Evolutionary conservation across 2,797 vertebrate species (phyloP), one percentile per base, ranked within the genome.

Genomic region (Sebastes itinus): DNA sequence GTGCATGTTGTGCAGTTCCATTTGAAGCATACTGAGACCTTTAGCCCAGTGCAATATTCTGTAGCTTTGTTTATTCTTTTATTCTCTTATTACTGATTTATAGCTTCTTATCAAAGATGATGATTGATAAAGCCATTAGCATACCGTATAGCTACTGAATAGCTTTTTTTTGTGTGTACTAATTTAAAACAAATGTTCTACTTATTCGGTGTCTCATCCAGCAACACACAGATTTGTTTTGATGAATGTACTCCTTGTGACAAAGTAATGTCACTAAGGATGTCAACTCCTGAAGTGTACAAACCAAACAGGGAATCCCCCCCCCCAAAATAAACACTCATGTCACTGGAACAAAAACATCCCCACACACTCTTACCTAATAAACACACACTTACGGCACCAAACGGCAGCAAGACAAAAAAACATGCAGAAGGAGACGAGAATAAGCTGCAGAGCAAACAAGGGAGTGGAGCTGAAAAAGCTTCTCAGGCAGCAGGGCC

Each of bases 391-490:
- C 82, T 81, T 60, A 42, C 65, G 87, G 20, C 87, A 88, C 75
- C 18, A 69, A 71, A 77, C 67, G 69, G 76, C 80, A 88, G 77
- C 30, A 30, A 89, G 59, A 87, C 87, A 82, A 83, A 83, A 83
- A 90, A 81, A 80, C 84, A 86, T n/a, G 74, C 83, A 86, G 81
- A 81, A 76, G 83, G 83, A 68, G 60, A 90, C 81, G 73, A 77
- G 82, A 86, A 80, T 90, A 89, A 94, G 91, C 93, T 86, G 85
- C 89, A 92, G 83, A 83, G 86, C 91, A 94, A 96, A 95, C 83
- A 94, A 93, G 88, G 94, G 95, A 93, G 94, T 93, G 94, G 91
- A 93, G 78, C 75, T 59, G 32, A 30, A 66, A 82, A 75, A 6
- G 61, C 32, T 63, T 76, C 72, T 78, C 55, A 73, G 65, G 74